A percentile compares a stretch with the other conserved stretches of the same genome.
Conservation (phyloP, 2,797 vertebrate genomes). For the Nyctibius grandis region DNA sequence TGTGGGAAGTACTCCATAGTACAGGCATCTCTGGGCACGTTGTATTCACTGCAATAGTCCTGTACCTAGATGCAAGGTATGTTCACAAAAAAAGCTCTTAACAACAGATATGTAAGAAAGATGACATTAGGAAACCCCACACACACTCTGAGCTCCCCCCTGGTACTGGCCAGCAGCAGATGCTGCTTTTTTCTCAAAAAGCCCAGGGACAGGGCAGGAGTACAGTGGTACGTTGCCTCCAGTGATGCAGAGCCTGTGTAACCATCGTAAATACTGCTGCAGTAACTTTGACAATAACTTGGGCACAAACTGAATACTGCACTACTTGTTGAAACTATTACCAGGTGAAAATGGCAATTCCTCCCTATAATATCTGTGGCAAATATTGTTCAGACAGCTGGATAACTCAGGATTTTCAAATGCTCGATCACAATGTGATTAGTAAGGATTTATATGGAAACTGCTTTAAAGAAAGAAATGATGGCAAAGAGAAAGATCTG, state of each 20-base stretch:
- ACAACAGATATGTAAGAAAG: neutral
- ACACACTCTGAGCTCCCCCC: neutral
- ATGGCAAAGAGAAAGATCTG: neutral
- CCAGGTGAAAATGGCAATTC: neutral
- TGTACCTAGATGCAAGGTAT: neutral
- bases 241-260: neutral
- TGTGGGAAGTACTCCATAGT: neutral
- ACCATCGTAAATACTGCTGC: neutral
- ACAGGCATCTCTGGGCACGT: rapidly evolving
- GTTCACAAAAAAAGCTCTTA: neutral
- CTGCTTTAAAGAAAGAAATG: neutral
- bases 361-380: neutral
- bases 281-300: neutral
- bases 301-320: neutral
- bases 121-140: neutral
- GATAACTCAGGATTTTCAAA: neutral
- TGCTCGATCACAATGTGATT: neutral
- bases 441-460: constrained; percentile 23
- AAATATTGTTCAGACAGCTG: constrained; percentile 15
- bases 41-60: neutral
- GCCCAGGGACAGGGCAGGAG: neutral
- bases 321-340: neutral
- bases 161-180: neutral
- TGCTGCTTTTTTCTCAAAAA: neutral
- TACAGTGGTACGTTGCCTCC: neutral